Percentiles rank a stretch among this genome's conserved stretches.
Evolutionary conservation across 1,140 invertebrate genomes (phyloP).

Genomic region (Drosophila persimilis): DNA sequence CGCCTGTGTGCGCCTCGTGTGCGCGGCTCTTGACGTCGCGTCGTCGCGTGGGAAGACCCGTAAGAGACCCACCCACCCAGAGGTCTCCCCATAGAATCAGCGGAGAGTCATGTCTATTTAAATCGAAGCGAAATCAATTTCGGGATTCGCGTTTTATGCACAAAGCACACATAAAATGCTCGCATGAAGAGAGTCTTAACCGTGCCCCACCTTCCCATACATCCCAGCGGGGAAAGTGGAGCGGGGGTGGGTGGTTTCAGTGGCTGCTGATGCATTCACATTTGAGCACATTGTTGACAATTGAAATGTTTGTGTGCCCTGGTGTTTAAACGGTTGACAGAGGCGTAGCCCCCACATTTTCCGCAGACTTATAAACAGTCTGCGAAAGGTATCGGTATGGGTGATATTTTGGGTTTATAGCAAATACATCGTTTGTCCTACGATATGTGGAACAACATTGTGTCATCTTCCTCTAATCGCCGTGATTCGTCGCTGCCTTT

Average conservation of each 20-base stretch:
- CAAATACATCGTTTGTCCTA: no score
- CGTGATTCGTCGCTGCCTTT: no score
- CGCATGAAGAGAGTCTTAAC: constrained; percentile 65
- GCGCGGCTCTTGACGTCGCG: constrained; percentile 40
- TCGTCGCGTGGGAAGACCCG: no score
- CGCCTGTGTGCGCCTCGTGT: constrained; percentile 16
- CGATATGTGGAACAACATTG: no score
- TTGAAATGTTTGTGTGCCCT: constrained; percentile 66
- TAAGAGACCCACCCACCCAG: neutral
- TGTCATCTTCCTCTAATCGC: no score
- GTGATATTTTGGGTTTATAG: no score
- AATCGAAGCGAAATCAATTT: constrained; percentile 78
- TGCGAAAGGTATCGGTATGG: no score
- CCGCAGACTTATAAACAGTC: no score
- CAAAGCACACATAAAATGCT: constrained; percentile 71
- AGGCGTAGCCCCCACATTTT: constrained; percentile 3
- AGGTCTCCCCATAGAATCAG: constrained; percentile 12
- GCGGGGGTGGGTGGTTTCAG: constrained; percentile 32
- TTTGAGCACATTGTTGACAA: constrained; percentile 69
- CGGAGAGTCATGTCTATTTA: constrained; percentile 65
- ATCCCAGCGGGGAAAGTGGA: neutral
- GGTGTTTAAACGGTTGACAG: constrained; percentile 37
- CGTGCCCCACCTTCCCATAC: neutral
- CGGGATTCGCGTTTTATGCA: constrained; percentile 72
- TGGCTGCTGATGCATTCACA: constrained; percentile 66